Base-by-base conservation (phyloP, 2,888 invertebrate genomes). In the Chydorus sphaericus region DNA sequence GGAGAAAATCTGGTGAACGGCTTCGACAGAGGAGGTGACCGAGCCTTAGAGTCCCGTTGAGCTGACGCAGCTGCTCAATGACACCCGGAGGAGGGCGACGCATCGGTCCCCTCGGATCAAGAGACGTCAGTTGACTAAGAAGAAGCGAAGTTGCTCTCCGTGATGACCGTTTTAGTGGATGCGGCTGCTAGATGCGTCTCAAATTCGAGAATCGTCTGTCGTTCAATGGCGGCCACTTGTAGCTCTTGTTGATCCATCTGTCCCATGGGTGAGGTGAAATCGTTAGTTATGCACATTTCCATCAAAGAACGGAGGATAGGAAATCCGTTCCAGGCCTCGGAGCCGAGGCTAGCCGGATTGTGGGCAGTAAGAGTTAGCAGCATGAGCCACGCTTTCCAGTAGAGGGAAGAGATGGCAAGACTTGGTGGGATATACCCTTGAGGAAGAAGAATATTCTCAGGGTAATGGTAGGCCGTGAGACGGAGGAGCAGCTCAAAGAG, bases 231-330 rank as follows among this genome's bases (percentile, higher is more conserved):
- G 31, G 78, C 72, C 14, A 82, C 74, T 71, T 87, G 82, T 36
- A 81, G 66, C 66, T 84, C 84, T 62, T 81, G 80, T 3, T 75
- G 72, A 39, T 79, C 77, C 52, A 74, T 75, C 39, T 29, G 11
- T 4, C 33, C 33, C 18, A 37, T 14, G 26, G 23, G 36, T 1
- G 33, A 36, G 11, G 33, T 33, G 38, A 72, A 76, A 73, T 67
- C 85, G 82, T 87, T 90, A 10, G 94, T 96, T 67, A 96, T 96
- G 64, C 91, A 90, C 83, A 91, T 91, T 74, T 96, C 94, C 79
- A 96, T 92, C 61, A 96, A 76, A 64, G 84, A 83, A 60, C 87
- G 77, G 61, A 96, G 77, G 51, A 87, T 93, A 18, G 94, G 91
- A 73, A 93, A 96, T 62, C 83, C 82, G 63, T 83, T 80, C 83